phyloP scores from a whole-genome alignment of 2,888 invertebrate genomes.

The Notodonta ziczac region DNA sequence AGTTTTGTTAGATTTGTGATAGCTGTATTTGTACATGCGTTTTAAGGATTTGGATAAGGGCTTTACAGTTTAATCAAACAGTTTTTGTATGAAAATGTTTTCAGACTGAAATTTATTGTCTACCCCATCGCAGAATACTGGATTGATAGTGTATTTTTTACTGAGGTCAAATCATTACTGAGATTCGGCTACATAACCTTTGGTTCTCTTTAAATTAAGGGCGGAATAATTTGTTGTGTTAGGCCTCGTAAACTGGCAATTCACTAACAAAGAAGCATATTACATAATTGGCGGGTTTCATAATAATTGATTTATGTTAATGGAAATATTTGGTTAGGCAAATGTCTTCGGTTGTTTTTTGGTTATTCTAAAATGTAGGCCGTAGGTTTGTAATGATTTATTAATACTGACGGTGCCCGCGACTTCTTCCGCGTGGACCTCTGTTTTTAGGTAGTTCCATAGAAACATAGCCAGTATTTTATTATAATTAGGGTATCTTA shows the following conservation, averaged over 20 bases:
- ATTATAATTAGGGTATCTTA: too few species aligned
- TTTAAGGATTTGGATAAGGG: neutral
- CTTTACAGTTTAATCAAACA: too few species aligned
- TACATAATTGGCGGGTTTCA: constrained; percentile 10
- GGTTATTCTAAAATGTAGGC: neutral
- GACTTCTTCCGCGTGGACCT: too few species aligned
- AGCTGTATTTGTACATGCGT: neutral
- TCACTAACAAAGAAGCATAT: neutral
- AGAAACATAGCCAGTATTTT: too few species aligned
- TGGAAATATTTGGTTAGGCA: constrained; percentile 18
- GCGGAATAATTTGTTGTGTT: neutral
- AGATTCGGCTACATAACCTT: neutral
- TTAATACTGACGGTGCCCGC: too few species aligned
- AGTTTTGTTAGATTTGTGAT: neutral
- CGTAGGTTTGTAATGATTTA: neutral
- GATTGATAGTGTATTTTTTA: too few species aligned
- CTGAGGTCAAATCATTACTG: neutral
- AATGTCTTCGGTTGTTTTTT: neutral
- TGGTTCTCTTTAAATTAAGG: neutral
- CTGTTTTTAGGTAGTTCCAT: too few species aligned
- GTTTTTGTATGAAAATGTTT: too few species aligned
- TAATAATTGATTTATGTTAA: constrained; percentile 16
- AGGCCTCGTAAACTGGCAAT: neutral
- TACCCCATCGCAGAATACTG: too few species aligned
- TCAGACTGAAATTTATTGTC: too few species aligned